A percentile compares a stretch with the other conserved stretches of the same genome.
Conservation (phyloP, 2,113 vertebrate species). For the Trachemys scripta region DNA sequence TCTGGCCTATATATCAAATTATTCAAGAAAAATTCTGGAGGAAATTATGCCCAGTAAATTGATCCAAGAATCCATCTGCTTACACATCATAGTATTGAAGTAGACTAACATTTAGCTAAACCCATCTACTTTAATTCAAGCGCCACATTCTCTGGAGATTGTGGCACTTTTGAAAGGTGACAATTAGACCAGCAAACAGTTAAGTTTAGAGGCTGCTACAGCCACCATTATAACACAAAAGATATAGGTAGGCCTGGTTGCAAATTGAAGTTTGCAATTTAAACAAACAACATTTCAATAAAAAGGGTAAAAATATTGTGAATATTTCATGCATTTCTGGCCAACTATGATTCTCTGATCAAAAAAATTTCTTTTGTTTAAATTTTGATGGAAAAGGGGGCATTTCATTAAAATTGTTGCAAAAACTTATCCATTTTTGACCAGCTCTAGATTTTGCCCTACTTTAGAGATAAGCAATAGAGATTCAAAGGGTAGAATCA, state of each 20-base stretch:
- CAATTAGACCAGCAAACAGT: accelerated
- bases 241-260: background rate
- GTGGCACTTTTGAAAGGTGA: background rate
- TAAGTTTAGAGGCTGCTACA: background rate
- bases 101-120: background rate
- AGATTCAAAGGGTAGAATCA: background rate
- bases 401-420: background rate
- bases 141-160: background rate
- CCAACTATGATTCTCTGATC: background rate
- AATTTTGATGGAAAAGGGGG: background rate
- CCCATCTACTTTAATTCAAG: background rate
- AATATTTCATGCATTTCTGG: background rate
- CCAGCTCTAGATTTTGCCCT: background rate
- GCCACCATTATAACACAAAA: background rate
- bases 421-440: background rate
- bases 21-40: background rate
- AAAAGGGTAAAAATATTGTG: background rate
- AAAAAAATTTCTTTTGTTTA: background rate
- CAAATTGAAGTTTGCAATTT: background rate
- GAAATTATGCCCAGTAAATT: accelerated
- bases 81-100: accelerated
- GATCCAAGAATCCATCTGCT: background rate
- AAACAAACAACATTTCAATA: background rate
- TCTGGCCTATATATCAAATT: background rate
- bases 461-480: background rate